Percentiles rank a stretch among this genome's conserved stretches.
phyloP scores from a whole-genome alignment of 2,888 invertebrate species.

The Drosophila tripunctata region DNA sequence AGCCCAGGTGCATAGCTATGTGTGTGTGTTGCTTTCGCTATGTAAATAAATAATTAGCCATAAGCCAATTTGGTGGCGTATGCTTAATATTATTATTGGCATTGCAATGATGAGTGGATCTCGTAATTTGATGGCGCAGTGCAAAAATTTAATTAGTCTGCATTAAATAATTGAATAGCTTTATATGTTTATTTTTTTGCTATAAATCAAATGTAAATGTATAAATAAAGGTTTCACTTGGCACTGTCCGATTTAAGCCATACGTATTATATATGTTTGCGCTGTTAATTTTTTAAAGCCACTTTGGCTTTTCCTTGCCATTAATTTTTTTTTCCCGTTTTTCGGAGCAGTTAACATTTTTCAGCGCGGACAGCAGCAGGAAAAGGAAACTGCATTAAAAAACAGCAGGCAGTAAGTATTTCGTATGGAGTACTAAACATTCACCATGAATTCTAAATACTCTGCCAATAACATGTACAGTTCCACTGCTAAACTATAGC shows the following conservation, averaged over 20 bases:
- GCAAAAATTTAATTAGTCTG: slow-evolving; percentile 29
- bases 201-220: slow-evolving; percentile 3
- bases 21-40: slow-evolving; percentile 23
- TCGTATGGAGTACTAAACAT: neutral
- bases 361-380: slow-evolving; percentile 20
- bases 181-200: neutral
- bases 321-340: slow-evolving; percentile 25
- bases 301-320: slow-evolving; percentile 38
- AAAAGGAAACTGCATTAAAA: slow-evolving; percentile 44
- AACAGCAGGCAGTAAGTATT: slow-evolving; percentile 18
- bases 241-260: neutral
- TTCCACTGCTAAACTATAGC: too few species aligned
- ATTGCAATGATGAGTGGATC: slow-evolving; percentile 29
- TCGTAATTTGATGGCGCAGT: slow-evolving; percentile 35
- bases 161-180: slow-evolving; percentile 36
- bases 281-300: slow-evolving; percentile 70
- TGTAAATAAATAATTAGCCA: slow-evolving; percentile 65
- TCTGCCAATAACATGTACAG: neutral
- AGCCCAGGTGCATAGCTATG: slow-evolving; percentile 7
- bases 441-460: neutral
- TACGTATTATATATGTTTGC: slow-evolving; percentile 43
- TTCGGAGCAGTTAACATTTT: slow-evolving; percentile 58
- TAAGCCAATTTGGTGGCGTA: slow-evolving; percentile 61
- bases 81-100: slow-evolving; percentile 55
- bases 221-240: neutral